Base-by-base conservation (phyloP, 2,888 invertebrate species). In the Drosophila mulleri region DNA sequence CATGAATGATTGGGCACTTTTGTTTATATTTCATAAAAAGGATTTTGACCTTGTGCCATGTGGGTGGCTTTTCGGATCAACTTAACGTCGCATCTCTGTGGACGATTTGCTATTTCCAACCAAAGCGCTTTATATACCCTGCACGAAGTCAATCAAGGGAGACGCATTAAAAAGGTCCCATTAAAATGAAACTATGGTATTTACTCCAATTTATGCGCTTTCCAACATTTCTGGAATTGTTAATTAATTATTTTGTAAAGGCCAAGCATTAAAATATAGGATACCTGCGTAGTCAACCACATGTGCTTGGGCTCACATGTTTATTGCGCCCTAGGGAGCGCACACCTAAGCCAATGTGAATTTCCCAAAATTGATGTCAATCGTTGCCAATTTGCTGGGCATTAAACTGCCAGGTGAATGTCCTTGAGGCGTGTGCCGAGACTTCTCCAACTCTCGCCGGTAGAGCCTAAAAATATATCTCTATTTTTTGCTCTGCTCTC, bases 291-390 rank as follows among this genome's bases (percentile, higher is more conserved):
- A 37, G 52, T 53, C 52, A 23, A 11, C 5, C 16, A 11, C 11
- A 7, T 20, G 1, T 9, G 8, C 2, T 0, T 8, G 12, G 1
- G 35, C 20, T 18, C 1, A 18, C 32, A 32, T 14, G 20, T 85
- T 80, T 87, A 85, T 85, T 84, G 84, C 63, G 77, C 87, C 78
- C 76, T 12, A 59, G 81, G 75, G 83, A 73, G 53, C 64, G 37
- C 37, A 45, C 67, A 63, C 48, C 63, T 74, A 59, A 57, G 62
- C 62, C 78, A 70, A 74, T 74, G 78, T 75, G 67, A 67, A 68
- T 79, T 73, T 73, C 72, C 76, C 73, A 83, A 86, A 83, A 83
- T 78, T 86, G 83, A 83, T 83, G 83, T 79, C 83, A 86, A 84
- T 86, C 75, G 80, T 52, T 77, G 78, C 73, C 87, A 81, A 86